phyloP scores from a whole-genome alignment of 64 coral and sea anemone species.

The Stichodactyla mertensii region DNA sequence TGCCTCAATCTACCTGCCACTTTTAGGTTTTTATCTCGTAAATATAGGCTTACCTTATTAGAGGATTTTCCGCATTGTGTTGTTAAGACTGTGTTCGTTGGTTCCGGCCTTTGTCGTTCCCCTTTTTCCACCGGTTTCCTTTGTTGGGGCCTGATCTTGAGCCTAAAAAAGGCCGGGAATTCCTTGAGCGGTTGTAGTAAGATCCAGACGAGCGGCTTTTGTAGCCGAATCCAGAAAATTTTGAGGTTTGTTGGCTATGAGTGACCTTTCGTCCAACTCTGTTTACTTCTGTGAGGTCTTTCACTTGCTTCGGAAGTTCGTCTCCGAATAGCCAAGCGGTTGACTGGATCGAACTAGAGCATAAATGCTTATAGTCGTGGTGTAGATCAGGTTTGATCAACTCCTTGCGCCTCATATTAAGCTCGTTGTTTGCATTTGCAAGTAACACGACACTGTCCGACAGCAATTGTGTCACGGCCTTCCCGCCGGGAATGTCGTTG shows the following conservation, averaged over 20 bases:
- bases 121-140: neutral
- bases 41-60: neutral
- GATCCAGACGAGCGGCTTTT: neutral
- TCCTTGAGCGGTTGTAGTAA: no score
- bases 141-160: neutral
- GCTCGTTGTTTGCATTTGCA: constrained; percentile 12
- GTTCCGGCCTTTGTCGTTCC: neutral
- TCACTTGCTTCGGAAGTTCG: constrained; percentile 44
- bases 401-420: constrained; percentile 32
- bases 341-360: neutral
- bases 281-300: constrained; percentile 47
- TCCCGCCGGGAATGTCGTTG: constrained; percentile 1
- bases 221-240: neutral
- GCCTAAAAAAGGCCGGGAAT: neutral
- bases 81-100: neutral
- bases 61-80: neutral
- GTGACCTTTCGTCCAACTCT: constrained; percentile 27
- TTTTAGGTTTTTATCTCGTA: neutral
- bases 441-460: neutral
- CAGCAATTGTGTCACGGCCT: neutral
- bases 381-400: constrained; percentile 46
- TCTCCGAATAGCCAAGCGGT: constrained; percentile 48
- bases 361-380: constrained; percentile 24
- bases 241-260: neutral
- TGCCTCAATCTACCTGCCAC: neutral